These are phyloP conservation scores for Melolontha melolontha DNA, from an alignment of 2,888 invertebrate species.

Conservation along the genomic window DNA sequence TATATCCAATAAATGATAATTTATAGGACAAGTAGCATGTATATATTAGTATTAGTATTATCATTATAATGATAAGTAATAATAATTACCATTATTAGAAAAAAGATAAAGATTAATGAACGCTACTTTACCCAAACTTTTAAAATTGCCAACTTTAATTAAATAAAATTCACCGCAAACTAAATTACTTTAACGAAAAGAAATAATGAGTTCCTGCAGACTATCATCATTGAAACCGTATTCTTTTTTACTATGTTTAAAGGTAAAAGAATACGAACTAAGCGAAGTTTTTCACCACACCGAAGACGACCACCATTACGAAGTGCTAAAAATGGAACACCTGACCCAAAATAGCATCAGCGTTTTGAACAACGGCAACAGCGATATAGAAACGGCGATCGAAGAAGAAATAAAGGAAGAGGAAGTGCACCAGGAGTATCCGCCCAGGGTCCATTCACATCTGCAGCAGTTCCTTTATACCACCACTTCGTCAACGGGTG, in stretches of 20 bases:
- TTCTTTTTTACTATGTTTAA: conserved; percentile 51
- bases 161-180: too few species aligned
- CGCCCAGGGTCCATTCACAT: conserved; percentile 48
- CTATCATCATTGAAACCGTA: conserved; percentile 8
- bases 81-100: too few species aligned
- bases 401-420: conserved; percentile 82
- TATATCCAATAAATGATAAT: too few species aligned
- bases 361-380: conserved; percentile 65
- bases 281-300: conserved; percentile 87
- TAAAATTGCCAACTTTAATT: too few species aligned
- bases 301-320: conserved; percentile 83
- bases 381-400: conserved; percentile 82
- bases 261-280: conserved; percentile 90
- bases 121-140: too few species aligned
- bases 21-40: too few species aligned
- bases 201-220: too few species aligned
- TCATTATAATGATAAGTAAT: too few species aligned
- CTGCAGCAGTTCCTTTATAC: conserved; percentile 56
- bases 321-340: conserved; percentile 76
- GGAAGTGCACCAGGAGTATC: conserved; percentile 62
- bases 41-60: too few species aligned
- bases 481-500: conserved; percentile 47
- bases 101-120: too few species aligned
- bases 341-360: conserved; percentile 68
- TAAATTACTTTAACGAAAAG: too few species aligned